phyloP scores from a whole-genome alignment of 1,140 invertebrate species.

The Spodoptera litura region DNA sequence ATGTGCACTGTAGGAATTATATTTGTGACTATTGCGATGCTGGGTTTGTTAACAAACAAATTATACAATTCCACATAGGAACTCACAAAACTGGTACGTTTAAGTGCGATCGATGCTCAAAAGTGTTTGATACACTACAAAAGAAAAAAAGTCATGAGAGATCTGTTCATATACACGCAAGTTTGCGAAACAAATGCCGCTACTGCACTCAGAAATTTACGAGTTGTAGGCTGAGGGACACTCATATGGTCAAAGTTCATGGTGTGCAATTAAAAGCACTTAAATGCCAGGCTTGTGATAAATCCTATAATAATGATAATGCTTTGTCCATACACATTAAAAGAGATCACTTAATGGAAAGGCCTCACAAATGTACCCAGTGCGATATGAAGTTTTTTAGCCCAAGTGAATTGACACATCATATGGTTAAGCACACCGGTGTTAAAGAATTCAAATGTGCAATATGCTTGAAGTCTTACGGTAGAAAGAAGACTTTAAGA shows the following conservation, averaged over 20 bases:
- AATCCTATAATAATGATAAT: constrained; percentile 66
- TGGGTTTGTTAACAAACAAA: constrained; percentile 63
- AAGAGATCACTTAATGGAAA: constrained; percentile 72
- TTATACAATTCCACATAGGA: constrained; percentile 58
- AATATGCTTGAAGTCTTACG: constrained; percentile 77
- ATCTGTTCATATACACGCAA: constrained; percentile 63
- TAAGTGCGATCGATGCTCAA: constrained; percentile 63
- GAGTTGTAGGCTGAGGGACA: constrained; percentile 60
- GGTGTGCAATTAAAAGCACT: constrained; percentile 57
- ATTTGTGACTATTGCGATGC: constrained; percentile 68
- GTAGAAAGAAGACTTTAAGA: constrained; percentile 66
- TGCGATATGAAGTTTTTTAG: constrained; percentile 48
- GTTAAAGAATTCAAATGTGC: constrained; percentile 60
- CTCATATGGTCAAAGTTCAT: constrained; percentile 68
- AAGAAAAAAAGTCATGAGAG: constrained; percentile 69
- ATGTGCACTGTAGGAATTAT: constrained; percentile 69
- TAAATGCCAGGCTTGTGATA: constrained; percentile 72
- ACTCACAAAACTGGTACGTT: constrained; percentile 64
- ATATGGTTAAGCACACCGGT: constrained; percentile 65
- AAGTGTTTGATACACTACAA: constrained; percentile 62
- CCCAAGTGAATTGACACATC: constrained; percentile 37
- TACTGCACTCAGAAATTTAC: constrained; percentile 68
- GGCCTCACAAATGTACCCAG: constrained; percentile 37
- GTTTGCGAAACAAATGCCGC: constrained; percentile 64
- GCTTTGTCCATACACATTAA: constrained; percentile 66